Conservation (phyloP, 2,797 vertebrate species). For the Ptychadena robeensis region DNA sequence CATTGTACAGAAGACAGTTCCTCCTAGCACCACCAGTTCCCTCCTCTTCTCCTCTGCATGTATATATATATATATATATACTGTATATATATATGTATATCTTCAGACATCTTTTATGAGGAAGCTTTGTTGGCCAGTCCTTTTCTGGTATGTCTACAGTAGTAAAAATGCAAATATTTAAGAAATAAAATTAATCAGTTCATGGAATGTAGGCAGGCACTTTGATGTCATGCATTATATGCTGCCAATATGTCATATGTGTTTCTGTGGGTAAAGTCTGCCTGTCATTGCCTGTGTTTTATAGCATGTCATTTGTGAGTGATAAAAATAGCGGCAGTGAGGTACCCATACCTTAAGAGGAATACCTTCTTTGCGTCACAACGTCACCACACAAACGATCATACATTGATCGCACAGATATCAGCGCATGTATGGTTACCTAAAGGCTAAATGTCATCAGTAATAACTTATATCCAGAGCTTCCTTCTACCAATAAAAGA, state of each 20-base stretch:
- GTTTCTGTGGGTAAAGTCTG: background rate
- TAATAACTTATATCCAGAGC: too few species aligned
- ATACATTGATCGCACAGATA: too few species aligned
- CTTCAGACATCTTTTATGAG: background rate
- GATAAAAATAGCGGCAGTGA: too few species aligned
- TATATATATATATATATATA: too few species aligned
- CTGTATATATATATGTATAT: background rate
- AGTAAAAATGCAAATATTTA: background rate
- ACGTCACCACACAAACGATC: too few species aligned
- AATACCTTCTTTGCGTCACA: too few species aligned
- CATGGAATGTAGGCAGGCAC: background rate
- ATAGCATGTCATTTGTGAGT: too few species aligned
- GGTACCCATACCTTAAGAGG: too few species aligned
- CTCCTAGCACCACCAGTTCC: constrained; percentile 13
- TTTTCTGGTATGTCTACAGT: background rate
- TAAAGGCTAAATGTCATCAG: too few species aligned
- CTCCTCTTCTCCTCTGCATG: constrained; percentile 10
- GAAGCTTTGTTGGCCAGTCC: background rate
- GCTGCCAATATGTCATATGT: background rate
- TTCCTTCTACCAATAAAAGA: too few species aligned
- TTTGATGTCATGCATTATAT: background rate
- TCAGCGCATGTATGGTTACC: too few species aligned
- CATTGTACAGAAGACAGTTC: background rate
- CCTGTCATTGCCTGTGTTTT: too few species aligned
- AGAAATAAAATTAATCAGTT: background rate